Evolutionary conservation across 2,113 vertebrate genomes (phyloP).

Genomic region (Podocnemis expansa): DNA sequence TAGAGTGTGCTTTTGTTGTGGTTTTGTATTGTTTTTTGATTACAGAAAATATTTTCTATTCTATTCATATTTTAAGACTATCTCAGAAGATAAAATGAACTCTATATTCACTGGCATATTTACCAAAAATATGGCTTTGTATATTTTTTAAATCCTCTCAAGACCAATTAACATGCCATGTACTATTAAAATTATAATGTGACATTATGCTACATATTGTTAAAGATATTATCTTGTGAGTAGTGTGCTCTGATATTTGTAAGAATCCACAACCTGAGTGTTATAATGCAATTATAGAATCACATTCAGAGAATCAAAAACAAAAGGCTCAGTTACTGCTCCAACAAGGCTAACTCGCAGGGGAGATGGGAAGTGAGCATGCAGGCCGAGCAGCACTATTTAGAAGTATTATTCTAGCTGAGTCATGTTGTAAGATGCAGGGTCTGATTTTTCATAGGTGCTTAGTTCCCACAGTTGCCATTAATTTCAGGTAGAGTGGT

Average conservation of each 20-base stretch:
- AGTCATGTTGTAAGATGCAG: background rate
- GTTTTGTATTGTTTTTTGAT: background rate
- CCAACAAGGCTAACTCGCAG: background rate
- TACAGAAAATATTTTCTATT: background rate
- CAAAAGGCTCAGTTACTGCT: background rate
- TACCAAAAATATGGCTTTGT: background rate
- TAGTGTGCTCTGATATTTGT: background rate
- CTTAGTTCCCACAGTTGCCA: background rate
- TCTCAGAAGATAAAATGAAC: background rate
- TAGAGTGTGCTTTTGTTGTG: background rate
- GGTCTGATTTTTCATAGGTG: background rate
- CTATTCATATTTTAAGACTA: background rate
- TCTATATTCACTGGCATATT: background rate
- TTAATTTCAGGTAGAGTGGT: background rate
- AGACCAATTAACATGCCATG: background rate
- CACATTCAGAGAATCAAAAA: slow-evolving; percentile 6
- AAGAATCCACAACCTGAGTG: background rate
- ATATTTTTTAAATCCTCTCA: background rate
- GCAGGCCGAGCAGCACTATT: background rate
- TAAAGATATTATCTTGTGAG: background rate
- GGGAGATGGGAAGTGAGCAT: slow-evolving; percentile 17
- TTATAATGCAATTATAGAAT: slow-evolving; percentile 20
- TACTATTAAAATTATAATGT: slow-evolving; percentile 10
- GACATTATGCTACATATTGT: background rate
- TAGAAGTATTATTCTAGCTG: background rate